Evolutionary conservation across 2,888 invertebrate species (phyloP).

Genomic region (Mimumesa dahlbomi): DNA sequence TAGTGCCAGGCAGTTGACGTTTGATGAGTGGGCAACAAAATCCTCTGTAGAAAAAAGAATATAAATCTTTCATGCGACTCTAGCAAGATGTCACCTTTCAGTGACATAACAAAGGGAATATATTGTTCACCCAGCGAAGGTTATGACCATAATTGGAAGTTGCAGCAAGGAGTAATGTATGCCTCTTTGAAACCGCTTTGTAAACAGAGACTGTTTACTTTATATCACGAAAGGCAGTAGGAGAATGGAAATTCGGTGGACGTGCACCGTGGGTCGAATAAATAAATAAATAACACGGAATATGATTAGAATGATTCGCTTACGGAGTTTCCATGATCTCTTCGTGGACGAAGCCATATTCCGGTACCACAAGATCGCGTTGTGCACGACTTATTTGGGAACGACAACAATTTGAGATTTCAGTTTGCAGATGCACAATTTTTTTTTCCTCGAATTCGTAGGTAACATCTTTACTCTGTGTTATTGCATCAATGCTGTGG

Average conservation of each 20-base stretch:
- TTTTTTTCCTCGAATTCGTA: slow-evolving; percentile 68
- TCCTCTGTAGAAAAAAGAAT: slow-evolving; percentile 84
- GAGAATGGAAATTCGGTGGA: slow-evolving; percentile 17
- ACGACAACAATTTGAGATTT: slow-evolving; percentile 72
- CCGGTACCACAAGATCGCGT: slow-evolving; percentile 66
- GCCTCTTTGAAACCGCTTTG: slow-evolving; percentile 14
- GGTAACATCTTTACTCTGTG: slow-evolving; percentile 66
- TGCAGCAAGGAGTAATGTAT: slow-evolving; percentile 21
- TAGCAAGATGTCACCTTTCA: slow-evolving; percentile 15
- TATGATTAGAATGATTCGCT: slow-evolving; percentile 78
- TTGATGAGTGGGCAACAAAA: slow-evolving; percentile 92
- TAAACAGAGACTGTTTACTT: slow-evolving; percentile 53
- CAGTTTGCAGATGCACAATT: slow-evolving; percentile 67
- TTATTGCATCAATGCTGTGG: slow-evolving; percentile 24
- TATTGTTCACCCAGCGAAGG: slow-evolving; percentile 19
- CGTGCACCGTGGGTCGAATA: not conserved
- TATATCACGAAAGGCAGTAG: slow-evolving; percentile 6
- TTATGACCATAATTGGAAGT: slow-evolving; percentile 59
- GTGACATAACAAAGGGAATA: slow-evolving; percentile 19
- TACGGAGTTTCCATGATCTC: slow-evolving; percentile 92
- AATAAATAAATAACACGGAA: slow-evolving; percentile 13
- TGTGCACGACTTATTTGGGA: slow-evolving; percentile 77
- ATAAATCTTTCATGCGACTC: not conserved
- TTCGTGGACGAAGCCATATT: slow-evolving; percentile 82
- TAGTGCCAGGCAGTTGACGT: slow-evolving; percentile 93